Conservation (phyloP, 2,888 invertebrate genomes). For the Syrista parreyssii region DNA sequence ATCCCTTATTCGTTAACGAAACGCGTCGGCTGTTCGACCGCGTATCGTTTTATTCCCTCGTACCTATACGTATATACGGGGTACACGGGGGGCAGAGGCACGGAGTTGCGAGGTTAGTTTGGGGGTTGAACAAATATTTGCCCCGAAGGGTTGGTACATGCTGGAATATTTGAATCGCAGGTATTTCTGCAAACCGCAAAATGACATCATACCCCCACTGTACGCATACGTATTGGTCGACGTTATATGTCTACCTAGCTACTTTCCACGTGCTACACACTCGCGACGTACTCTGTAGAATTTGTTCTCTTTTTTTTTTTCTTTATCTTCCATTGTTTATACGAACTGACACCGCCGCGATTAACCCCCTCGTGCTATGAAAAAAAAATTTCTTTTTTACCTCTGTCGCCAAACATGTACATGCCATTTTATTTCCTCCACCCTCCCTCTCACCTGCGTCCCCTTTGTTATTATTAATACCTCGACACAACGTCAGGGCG, state of each 20-base stretch:
- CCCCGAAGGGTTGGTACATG: conserved; percentile 19
- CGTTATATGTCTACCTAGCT: not conserved
- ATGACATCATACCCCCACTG: conserved; percentile 30
- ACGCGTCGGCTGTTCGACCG: not conserved
- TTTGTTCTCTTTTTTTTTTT: conserved; percentile 1
- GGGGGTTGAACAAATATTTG: conserved; percentile 38
- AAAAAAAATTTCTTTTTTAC: too few relatives aligned
- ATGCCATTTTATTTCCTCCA: too few relatives aligned
- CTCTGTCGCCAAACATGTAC: too few relatives aligned
- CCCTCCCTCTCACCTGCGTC: too few relatives aligned
- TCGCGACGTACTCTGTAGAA: not conserved
- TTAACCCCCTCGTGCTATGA: too few relatives aligned
- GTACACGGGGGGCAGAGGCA: not conserved
- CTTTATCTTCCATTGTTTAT: conserved; percentile 3
- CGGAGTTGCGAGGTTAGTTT: not conserved
- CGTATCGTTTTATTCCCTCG: not conserved
- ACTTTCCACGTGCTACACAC: not conserved
- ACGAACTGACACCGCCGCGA: not conserved
- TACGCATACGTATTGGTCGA: conserved; percentile 11
- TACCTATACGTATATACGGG: not conserved
- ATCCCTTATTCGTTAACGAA: not conserved
- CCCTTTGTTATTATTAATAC: too few relatives aligned
- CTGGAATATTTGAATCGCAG: conserved; percentile 34
- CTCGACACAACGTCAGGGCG: too few relatives aligned
- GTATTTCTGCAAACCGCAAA: conserved; percentile 39